Evolutionary conservation across 2,113 vertebrate genomes (phyloP), one percentile per base, ranked within the genome.

Genomic region (Psilopogon haemacephalus): DNA sequence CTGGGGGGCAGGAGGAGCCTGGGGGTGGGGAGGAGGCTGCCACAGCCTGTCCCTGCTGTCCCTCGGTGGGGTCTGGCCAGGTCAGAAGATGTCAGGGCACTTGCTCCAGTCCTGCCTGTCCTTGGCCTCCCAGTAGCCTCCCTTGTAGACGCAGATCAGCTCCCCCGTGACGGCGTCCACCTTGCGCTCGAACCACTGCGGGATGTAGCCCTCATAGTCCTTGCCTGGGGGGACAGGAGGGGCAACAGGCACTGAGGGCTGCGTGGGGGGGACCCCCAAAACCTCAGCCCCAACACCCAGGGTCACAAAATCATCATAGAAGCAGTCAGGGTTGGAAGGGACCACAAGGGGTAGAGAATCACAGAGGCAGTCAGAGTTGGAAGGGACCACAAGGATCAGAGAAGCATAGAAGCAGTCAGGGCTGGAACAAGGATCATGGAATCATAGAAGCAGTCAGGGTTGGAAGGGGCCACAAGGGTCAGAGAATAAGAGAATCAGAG

Each of bases 121-220:
- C 97, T 99, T 99, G 75, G 98, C 92, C 95, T 99, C 99, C 99
- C 99, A 99, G 98, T 99, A 99, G 79, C 99, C 98, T 1, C 99
- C 99, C 94, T 98, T 99, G 96, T 99, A 99, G 84, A 98, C 91
- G 40, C 98, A 99, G 96, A 97, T 98, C 11, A 97, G 98, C 97
- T 99, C 99, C 83, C 98, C 98, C 0, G 98, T 99, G 86, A 98
- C 9, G 0, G 98, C 97, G 78, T 99, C 98, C 81, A 97, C 98
- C 97, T 97, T 98, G 97, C 98, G 98, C 94, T 99, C 98, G 55
- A 99, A 99, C 99, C 99, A 99, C 96, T 99, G 93, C 0, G 99
- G 99, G 93, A 93, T 94, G 96, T 99, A 98, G 37, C 96, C 96
- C 60, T 99, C 98, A 1, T 97, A 98, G 92, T 99, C 99, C 90